phyloP scores from a whole-genome alignment of 2,888 invertebrate genomes.

The Ligdia adustata region DNA sequence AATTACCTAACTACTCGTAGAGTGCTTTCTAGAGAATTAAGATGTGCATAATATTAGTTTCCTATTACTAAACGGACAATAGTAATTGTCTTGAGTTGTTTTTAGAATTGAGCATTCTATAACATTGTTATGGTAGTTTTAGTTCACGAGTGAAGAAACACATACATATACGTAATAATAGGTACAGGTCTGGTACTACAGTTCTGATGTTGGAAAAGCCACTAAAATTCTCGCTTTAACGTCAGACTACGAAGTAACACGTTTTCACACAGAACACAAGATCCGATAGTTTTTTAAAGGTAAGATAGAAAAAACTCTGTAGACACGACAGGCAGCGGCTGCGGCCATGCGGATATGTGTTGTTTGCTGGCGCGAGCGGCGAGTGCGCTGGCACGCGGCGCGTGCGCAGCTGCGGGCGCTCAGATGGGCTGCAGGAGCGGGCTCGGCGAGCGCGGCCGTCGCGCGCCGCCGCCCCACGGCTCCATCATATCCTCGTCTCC shows the following conservation, averaged over 20 bases:
- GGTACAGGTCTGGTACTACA: not conserved
- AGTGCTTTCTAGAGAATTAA: conserved; percentile 29
- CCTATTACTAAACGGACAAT: conserved; percentile 29
- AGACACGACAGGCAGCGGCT: conserved; percentile 37
- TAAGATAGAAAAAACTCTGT: conserved; percentile 44
- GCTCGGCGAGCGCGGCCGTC: conserved; percentile 73
- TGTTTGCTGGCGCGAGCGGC: conserved; percentile 29
- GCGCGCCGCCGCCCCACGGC: conserved; percentile 77
- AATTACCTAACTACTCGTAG: conserved; percentile 20
- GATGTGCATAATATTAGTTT: conserved; percentile 20
- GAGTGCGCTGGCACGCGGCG: conserved; percentile 27
- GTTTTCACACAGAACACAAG: conserved; percentile 25
- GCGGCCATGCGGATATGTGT: conserved; percentile 54
- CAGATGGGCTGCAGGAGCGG: conserved; percentile 75
- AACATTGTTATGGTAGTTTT: conserved; percentile 34
- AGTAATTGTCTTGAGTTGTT: conserved; percentile 29
- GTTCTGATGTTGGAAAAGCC: not conserved
- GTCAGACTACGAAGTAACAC: conserved; percentile 25
- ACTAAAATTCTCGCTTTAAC: conserved; percentile 5
- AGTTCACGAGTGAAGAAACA: not conserved
- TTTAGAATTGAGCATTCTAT: conserved; percentile 69
- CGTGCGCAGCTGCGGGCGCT: conserved; percentile 40
- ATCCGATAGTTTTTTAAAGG: conserved; percentile 22
- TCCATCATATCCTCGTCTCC: conserved; percentile 86
- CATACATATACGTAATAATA: not conserved